These are phyloP conservation scores for Drosophila demipolita DNA, from an alignment of 2,888 invertebrate genomes.

Conservation along the genomic window DNA sequence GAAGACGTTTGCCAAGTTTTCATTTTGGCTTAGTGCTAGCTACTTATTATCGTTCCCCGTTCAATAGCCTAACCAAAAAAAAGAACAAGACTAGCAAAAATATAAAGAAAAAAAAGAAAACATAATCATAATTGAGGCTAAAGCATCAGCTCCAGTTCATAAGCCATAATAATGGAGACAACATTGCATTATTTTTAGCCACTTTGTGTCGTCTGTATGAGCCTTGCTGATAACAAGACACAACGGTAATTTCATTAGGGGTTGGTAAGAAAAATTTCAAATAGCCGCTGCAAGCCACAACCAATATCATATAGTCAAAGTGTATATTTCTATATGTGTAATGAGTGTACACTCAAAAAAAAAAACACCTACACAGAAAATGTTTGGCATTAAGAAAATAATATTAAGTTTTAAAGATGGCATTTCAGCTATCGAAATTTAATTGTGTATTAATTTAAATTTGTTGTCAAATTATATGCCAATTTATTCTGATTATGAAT, in stretches of 20 bases:
- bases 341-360: neutral
- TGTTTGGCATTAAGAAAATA: neutral
- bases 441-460: neutral
- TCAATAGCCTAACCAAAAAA: constrained; percentile 40
- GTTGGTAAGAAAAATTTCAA: constrained; percentile 40
- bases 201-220: constrained; percentile 61
- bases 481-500: neutral
- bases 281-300: constrained; percentile 49
- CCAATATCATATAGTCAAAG: constrained; percentile 79
- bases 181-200: constrained; percentile 46
- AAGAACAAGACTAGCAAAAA: constrained; percentile 4
- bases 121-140: constrained; percentile 61
- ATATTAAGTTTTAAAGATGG: neutral
- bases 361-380: neutral
- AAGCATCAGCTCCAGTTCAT: constrained; percentile 1
- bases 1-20: constrained; percentile 48
- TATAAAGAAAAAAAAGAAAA: constrained; percentile 10
- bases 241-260: constrained; percentile 71
- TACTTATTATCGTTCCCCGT: constrained; percentile 49
- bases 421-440: neutral
- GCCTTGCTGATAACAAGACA: constrained; percentile 69
- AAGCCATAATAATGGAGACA: constrained; percentile 1
- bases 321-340: constrained; percentile 66
- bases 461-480: neutral
- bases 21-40: constrained; percentile 73